Conservation (phyloP, 2,113 vertebrate genomes). For the Semnopithecus entellus region DNA sequence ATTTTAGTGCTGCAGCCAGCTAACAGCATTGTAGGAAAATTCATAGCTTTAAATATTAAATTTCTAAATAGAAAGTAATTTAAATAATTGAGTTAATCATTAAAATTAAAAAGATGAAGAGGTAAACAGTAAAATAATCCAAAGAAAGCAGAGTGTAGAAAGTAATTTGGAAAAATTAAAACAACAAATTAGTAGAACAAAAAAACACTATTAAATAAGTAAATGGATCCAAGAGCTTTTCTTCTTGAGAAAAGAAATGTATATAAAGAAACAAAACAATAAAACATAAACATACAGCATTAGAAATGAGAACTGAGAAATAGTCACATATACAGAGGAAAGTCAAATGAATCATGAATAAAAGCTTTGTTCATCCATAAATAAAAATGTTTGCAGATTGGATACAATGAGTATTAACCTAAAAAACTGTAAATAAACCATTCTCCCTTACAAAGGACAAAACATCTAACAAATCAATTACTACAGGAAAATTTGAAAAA, state of each 20-base stretch:
- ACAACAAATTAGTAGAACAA: background rate
- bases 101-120: background rate
- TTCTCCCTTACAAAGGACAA: background rate
- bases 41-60: background rate
- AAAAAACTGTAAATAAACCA: background rate
- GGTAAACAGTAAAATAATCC: background rate
- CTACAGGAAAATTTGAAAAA: background rate
- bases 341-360: background rate
- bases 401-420: background rate
- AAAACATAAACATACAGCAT: background rate
- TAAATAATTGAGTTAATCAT: background rate
- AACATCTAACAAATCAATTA: background rate
- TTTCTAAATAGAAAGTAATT: background rate
- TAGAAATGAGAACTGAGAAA: background rate
- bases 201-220: background rate
- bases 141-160: background rate
- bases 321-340: background rate
- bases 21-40: background rate
- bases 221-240: background rate
- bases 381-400: background rate
- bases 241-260: background rate
- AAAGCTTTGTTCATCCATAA: background rate
- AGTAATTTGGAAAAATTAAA: background rate
- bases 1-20: background rate
- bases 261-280: background rate